phyloP scores from a whole-genome alignment of 2,113 vertebrate species.

The Cariama cristata region DNA sequence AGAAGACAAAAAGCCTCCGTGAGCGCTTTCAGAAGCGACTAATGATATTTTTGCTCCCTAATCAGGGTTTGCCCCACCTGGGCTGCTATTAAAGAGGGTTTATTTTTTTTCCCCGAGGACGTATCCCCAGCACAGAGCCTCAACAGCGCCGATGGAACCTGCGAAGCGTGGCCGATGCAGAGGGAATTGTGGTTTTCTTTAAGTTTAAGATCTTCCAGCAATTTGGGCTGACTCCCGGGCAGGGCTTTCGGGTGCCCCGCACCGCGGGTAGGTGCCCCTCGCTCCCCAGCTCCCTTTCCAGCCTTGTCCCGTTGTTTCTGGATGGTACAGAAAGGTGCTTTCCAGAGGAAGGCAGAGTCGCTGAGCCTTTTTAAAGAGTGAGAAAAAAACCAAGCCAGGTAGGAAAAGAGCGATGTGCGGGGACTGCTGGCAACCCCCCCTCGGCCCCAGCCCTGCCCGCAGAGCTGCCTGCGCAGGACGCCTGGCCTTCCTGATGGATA shows the following conservation, averaged over 20 bases:
- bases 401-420: not conserved
- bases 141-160: not conserved
- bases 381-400: conserved; percentile 67
- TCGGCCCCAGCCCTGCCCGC: not conserved
- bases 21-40: not conserved
- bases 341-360: not conserved
- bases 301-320: not conserved
- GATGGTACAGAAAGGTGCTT: not conserved
- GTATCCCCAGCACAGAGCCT: not conserved
- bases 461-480: not conserved
- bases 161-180: accelerated
- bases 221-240: not conserved
- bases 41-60: not conserved
- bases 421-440: not conserved
- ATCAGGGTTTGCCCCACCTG: not conserved
- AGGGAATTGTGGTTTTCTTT: not conserved
- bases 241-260: not conserved
- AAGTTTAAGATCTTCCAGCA: not conserved
- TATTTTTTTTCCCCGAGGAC: not conserved
- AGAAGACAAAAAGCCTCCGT: not conserved
- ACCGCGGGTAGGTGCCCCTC: not conserved
- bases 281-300: not conserved
- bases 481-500: not conserved
- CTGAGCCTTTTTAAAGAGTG: not conserved
- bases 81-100: not conserved